These are phyloP conservation scores for Phortica magna DNA, from an alignment of 2,888 invertebrate species.

Conservation along the genomic window DNA sequence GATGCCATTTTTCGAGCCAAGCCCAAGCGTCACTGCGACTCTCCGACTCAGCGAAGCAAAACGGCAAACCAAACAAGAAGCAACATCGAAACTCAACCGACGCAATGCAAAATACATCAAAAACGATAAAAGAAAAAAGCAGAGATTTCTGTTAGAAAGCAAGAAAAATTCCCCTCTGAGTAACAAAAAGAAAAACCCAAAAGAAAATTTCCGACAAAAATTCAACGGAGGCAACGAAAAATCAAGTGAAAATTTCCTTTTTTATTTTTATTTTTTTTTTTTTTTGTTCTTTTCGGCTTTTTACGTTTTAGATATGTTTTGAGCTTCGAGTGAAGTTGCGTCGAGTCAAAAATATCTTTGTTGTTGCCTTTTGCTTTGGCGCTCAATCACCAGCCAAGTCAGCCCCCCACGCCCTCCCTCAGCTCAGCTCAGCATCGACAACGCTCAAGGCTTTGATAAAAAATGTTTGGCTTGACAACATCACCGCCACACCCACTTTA, in stretches of 20 bases:
- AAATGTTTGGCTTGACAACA: conserved; percentile 47
- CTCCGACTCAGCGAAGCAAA: not conserved
- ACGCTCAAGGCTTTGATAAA: conserved; percentile 71
- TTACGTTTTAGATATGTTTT: conserved; percentile 62
- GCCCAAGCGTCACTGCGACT: not conserved
- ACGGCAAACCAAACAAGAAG: too few species aligned
- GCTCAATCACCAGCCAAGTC: not conserved
- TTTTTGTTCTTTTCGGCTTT: conserved; percentile 57
- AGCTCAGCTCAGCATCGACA: not conserved
- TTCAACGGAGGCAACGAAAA: conserved; percentile 66
- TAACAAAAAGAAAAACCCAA: conserved; percentile 50
- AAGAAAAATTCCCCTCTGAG: not conserved
- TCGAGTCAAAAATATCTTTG: not conserved
- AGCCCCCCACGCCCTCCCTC: not conserved
- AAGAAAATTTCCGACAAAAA: conserved; percentile 62
- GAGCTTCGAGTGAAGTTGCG: conserved; percentile 52
- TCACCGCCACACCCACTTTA: conserved; percentile 51
- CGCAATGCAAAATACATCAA: conserved; percentile 22
- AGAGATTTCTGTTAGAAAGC: not conserved
- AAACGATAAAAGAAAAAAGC: conserved; percentile 44
- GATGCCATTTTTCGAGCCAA: conserved; percentile 14
- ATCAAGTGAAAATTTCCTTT: conserved; percentile 60
- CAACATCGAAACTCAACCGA: too few species aligned
- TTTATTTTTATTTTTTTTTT: conserved; percentile 34
- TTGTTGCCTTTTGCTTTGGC: not conserved